Base-by-base conservation (phyloP, 1,140 invertebrate genomes). In the Contarinia nasturtii region DNA sequence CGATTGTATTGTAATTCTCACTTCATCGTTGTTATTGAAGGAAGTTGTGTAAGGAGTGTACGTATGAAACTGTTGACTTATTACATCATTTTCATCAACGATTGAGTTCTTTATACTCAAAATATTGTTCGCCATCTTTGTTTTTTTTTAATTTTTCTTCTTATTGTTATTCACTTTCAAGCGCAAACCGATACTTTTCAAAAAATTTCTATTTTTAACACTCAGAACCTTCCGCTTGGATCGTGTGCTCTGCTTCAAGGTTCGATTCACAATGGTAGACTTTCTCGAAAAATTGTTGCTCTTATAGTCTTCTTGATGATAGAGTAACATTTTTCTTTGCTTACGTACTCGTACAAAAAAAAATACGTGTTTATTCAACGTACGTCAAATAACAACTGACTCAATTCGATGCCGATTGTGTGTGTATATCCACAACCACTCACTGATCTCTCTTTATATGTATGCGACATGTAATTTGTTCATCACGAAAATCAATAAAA, bases 11-110 rank as follows among this genome's bases (percentile, higher is more conserved):
- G 47, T n/a, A 33, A 66, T 67, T 20, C 58, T 2, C 18, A 43
- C 18, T 43, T 63, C 59, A 54, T 63, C 57, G 37, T 52, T 59
- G 34, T 57, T 55, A 12, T 56, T 54, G 2, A 56, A 54, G 52
- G 55, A 51, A 21, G 52, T 53, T 19, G 51, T 47, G 48, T 58
- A 63, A 12, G 59, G 41, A 18, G 41, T 18, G 18, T 43, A 43
- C 5, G n/a, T 59, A 49, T 57, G 51, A 48, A 59, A 53, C 27
- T 53, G 48, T 54, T 62, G 56, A 33, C 50, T 45, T 49, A 63
- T 56, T 49, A 51, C 55, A 46, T 58, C 55, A 19, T 53, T 43
- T 10, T 63, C 52, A 11, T 52, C 53, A 45, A 61, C 53, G 49
- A 61, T 57, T 42, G 48, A 50, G 18, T 42, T 11, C 12, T 53